Base-by-base conservation (phyloP, 2,888 invertebrate species). In the Oscheius sp. region DNA sequence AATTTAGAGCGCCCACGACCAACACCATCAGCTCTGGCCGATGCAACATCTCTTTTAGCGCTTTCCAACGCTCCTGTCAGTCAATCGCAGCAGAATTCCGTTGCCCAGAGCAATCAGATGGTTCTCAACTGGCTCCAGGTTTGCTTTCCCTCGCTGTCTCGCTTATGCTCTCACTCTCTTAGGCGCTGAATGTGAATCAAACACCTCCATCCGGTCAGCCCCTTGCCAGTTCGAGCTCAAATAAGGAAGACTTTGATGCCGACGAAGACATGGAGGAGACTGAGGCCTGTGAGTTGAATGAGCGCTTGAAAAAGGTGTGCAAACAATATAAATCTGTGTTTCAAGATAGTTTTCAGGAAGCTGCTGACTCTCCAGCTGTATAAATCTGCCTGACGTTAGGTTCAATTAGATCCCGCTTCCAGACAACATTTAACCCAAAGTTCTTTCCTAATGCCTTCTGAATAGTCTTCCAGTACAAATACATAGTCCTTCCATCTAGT, bases 101-200 rank as follows among this genome's bases (percentile, higher is more conserved):
- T 83, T 48, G 76, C 82, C 27, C 83, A 86, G 61, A 81, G 79
- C 70, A 83, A 86, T 65, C 82, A 83, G 68, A 84, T 85, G 70
- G 86, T 86, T 8, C 79, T 86, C 37, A 86, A 86, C 70, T 86
- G 86, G 86, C 81, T 86, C 15, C 86, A 86, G 78, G 85, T 86
- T 10, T 29, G 29, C 15, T 48, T 34, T 6, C 3, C 3, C 20
- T 34, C 15, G 3, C 3, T 4, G 2, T 55, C 10, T 29, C 4
- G 23, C 8, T 29, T 2, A 39, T 23, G 20, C 4, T 42, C 10
- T n/a, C 33, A 8, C 15, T 55, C n/a, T n/a, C 72, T 34, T 34
- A 74, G 74, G 74, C 74, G 1, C 37, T 74, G 42, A 69, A 74
- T 45, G 71, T 69, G 31, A 64, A 63, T 37, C 67, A 33, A 23